Conservation (phyloP, 2,888 invertebrate species). For the Drosophila limbata region DNA sequence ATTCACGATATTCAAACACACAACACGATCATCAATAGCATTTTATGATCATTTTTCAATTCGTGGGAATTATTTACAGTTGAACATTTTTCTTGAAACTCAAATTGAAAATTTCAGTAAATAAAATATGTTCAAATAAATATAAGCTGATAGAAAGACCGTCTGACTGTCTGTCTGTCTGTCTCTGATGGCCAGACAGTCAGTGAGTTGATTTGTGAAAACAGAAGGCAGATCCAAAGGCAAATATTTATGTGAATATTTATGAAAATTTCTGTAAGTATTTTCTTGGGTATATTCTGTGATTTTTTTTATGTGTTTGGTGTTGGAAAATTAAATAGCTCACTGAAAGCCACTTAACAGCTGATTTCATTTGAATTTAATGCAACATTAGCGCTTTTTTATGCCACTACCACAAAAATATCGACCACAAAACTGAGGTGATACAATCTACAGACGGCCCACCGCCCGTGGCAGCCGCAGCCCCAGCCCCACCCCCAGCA, state of each 20-base stretch:
- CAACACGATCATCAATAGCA: constrained; percentile 27
- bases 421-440: constrained; percentile 46
- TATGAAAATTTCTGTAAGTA: constrained; percentile 63
- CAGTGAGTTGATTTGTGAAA: constrained; percentile 39
- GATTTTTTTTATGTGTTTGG: constrained; percentile 26
- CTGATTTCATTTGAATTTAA: constrained; percentile 80
- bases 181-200: not conserved
- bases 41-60: constrained; percentile 42
- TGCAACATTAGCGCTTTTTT: constrained; percentile 76
- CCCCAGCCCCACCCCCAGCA: not conserved
- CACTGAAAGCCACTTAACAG: constrained; percentile 78
- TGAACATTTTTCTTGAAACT: constrained; percentile 22
- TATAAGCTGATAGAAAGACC: constrained; percentile 28
- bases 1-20: constrained; percentile 37
- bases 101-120: constrained; percentile 35
- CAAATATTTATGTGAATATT: constrained; percentile 64
- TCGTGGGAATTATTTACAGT: constrained; percentile 41
- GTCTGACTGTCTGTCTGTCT: too few relatives aligned
- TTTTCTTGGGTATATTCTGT: constrained; percentile 26
- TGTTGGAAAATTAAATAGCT: constrained; percentile 76
- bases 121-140: constrained; percentile 56
- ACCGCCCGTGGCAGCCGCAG: constrained; percentile 8
- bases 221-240: constrained; percentile 25
- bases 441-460: constrained; percentile 55
- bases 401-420: constrained; percentile 47